A percentile compares a stretch with the other conserved stretches of the same genome.
These are phyloP conservation scores for Regulus satrapa DNA, from an alignment of 2,113 vertebrate species.

Conservation along the genomic window DNA sequence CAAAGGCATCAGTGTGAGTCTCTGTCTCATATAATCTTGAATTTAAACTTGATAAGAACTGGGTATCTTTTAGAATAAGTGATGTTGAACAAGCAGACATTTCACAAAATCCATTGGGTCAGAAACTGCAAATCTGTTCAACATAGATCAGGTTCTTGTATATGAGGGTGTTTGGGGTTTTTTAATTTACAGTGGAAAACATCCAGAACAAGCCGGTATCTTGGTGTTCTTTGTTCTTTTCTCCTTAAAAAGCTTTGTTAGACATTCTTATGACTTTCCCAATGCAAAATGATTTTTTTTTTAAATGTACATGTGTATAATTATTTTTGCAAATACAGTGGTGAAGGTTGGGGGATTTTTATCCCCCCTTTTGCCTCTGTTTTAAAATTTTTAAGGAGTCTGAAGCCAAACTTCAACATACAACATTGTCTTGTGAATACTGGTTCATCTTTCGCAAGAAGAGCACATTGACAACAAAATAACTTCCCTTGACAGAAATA, in stretches of 20 bases:
- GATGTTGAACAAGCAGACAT: not conserved
- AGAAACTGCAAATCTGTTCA: not conserved
- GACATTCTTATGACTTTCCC: not conserved
- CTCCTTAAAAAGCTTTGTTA: not conserved
- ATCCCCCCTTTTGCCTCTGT: not conserved
- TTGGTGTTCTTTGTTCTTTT: not conserved
- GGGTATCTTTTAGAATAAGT: not conserved
- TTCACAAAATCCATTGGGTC: not conserved
- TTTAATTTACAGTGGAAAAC: not conserved
- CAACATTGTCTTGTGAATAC: not conserved
- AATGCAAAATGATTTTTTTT: not conserved
- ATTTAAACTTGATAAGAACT: not conserved
- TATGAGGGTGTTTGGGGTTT: not conserved
- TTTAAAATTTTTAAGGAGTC: not conserved
- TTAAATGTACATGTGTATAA: not conserved
- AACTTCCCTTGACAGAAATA: not conserved
- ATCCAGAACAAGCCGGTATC: not conserved
- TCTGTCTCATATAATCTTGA: not conserved
- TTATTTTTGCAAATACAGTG: not conserved
- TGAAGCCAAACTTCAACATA: not conserved
- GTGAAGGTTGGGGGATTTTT: not conserved
- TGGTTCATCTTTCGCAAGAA: not conserved
- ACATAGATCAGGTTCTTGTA: not conserved
- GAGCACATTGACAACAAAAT: not conserved
- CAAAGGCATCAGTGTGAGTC: not conserved